phyloP scores from a whole-genome alignment of 1,140 invertebrate species.

The Maconellicoccus hirsutus region DNA sequence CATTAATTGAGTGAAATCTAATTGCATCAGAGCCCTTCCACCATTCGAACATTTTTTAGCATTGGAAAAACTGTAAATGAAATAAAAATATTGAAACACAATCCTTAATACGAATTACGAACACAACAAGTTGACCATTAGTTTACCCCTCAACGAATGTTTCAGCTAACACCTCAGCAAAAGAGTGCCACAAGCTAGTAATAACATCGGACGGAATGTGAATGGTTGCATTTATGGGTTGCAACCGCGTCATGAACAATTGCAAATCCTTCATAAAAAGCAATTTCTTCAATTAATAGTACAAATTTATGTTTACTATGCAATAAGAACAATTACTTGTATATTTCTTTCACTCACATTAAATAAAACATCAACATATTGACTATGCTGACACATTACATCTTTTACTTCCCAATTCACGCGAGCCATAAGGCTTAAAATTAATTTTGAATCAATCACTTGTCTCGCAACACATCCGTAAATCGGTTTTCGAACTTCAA shows the following conservation, averaged over 20 bases:
- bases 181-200: slow-evolving; percentile 70
- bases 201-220: slow-evolving; percentile 57
- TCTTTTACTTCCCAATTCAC: slow-evolving; percentile 94
- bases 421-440: slow-evolving; percentile 72
- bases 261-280: slow-evolving; percentile 53
- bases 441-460: slow-evolving; percentile 63
- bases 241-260: slow-evolving; percentile 61
- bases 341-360: slow-evolving; percentile 25
- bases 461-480: slow-evolving; percentile 71
- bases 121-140: neutral
- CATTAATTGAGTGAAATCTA: slow-evolving; percentile 92
- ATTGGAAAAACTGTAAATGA: slow-evolving; percentile 57
- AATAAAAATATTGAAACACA: slow-evolving; percentile 20
- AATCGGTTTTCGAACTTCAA: slow-evolving; percentile 66
- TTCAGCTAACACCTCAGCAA: slow-evolving; percentile 68
- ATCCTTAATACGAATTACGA: neutral
- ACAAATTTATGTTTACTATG: neutral
- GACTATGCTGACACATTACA: slow-evolving; percentile 88
- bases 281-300: neutral
- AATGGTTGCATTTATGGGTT: slow-evolving; percentile 52
- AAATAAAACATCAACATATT: slow-evolving; percentile 66
- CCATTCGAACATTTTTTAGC: slow-evolving; percentile 92
- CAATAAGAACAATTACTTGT: neutral
- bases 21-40: slow-evolving; percentile 90
- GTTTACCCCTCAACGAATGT: slow-evolving; percentile 80